These are phyloP conservation scores for Drosophila borealis DNA, from an alignment of 2,888 invertebrate species.

Conservation along the genomic window DNA sequence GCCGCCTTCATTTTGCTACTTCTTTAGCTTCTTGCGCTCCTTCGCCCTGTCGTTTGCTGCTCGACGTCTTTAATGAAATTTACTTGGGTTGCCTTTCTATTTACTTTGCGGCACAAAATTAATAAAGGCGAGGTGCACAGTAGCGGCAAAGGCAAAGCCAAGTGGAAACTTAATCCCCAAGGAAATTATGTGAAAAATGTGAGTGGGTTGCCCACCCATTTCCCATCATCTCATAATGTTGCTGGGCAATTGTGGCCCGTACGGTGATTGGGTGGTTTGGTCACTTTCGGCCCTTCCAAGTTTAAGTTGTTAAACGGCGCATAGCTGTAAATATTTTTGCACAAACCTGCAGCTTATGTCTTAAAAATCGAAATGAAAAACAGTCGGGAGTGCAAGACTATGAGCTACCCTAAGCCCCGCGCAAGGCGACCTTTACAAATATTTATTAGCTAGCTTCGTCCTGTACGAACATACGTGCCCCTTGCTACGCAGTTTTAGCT, in stretches of 20 bases:
- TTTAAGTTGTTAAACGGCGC: conserved; percentile 59
- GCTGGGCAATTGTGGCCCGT: conserved; percentile 6
- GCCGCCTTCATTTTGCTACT: conserved; percentile 40
- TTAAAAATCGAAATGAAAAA: conserved; percentile 22
- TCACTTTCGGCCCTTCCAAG: conserved; percentile 14
- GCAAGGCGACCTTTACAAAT: no score
- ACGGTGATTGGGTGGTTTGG: conserved; percentile 13
- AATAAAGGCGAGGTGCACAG: conserved; percentile 63
- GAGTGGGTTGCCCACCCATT: conserved; percentile 46
- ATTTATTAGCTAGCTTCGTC: no score
- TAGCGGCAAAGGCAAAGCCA: conserved; percentile 45
- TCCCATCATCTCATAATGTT: conserved; percentile 19
- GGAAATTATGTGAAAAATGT: conserved; percentile 79
- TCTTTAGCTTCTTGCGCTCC: conserved; percentile 3
- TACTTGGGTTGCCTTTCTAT: conserved; percentile 69
- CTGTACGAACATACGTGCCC: no score
- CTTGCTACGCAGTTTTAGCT: no score
- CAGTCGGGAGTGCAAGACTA: neutral
- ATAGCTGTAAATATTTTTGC: conserved; percentile 59
- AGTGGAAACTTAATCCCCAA: conserved; percentile 77
- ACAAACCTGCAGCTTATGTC: conserved; percentile 53
- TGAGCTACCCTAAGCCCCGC: no score
- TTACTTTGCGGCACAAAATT: conserved; percentile 73
- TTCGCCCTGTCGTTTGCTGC: conserved; percentile 2
- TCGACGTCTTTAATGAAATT: conserved; percentile 72